Evolutionary conservation across 1,140 invertebrate genomes (phyloP), one percentile per base, ranked within the genome.

Genomic region (Mactra quadrangularis): DNA sequence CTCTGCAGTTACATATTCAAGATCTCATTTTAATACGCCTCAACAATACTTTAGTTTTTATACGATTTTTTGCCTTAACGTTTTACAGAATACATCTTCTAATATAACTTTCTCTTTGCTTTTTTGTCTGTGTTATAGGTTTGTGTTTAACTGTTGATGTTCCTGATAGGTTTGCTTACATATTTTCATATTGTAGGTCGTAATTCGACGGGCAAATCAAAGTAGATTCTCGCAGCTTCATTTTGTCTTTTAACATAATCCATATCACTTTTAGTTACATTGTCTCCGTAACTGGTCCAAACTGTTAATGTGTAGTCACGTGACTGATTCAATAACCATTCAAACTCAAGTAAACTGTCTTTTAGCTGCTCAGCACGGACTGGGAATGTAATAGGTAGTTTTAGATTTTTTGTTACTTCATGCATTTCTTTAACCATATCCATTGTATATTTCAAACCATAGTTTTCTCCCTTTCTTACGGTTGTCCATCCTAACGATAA

Each of bases 401-500:
- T 50, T 1, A 86, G 11, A 17, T 35, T 64, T 27, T 66, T 76
- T 9, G 75, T 82, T 33, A 93, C 85, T 15, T 95, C 88, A 13
- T 95, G 83, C 97, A 98, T 97, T 25, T 93, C 93, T 0, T 95
- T 93, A 0, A 97, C 94, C 31, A 97, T 95, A 0, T 94, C 92
- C 15, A 94, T 85, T 0, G 94, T 95, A 91, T 97, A 98, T 27
- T 93, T 92, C 0, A 94, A 94, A 22, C 93, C 92, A 0, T 93
- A 77, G 2, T 79, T 53, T 11, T 72, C 72, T 11, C 31, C 78
- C 15, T 83, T 94, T 87, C 94, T 95, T 45, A 93, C 93, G 1
- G 97, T 97, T 2, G 96, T 97, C 97, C 97, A 98, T 17, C 97
- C 97, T 35, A 97, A 93, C 7, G 97, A 97, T 7, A 98, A 92